phyloP scores from a whole-genome alignment of 2,113 vertebrate species.

The Sorex fumeus region DNA sequence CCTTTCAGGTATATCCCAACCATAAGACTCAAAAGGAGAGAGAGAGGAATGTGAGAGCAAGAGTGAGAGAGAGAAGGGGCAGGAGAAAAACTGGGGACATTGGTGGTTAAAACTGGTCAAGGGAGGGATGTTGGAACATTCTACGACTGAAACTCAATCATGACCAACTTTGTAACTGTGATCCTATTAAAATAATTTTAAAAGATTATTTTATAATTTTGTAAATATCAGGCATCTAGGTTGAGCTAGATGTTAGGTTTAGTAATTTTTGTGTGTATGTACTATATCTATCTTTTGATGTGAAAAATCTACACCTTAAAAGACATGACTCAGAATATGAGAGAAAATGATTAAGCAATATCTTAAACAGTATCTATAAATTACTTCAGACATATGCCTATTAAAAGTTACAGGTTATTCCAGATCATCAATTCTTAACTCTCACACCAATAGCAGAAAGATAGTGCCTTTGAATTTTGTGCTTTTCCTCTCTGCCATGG shows the following conservation, averaged over 20 bases:
- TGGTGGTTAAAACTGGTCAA: too few species aligned
- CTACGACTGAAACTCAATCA: too few species aligned
- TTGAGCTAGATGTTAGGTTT: background rate
- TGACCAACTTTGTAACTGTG: too few species aligned
- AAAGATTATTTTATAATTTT: background rate
- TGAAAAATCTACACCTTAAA: background rate
- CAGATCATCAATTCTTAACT: background rate
- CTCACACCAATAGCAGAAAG: background rate
- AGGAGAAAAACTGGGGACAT: too few species aligned
- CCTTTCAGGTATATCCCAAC: too few species aligned
- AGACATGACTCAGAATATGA: background rate
- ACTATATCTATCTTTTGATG: background rate
- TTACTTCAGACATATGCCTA: background rate
- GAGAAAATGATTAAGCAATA: background rate
- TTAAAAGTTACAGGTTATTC: background rate
- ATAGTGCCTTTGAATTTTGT: background rate
- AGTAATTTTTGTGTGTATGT: background rate
- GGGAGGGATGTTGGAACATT: too few species aligned
- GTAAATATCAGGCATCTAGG: background rate
- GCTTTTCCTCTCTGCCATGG: rapidly evolving
- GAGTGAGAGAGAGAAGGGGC: too few species aligned
- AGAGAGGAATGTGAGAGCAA: too few species aligned
- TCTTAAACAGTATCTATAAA: conserved; percentile 2
- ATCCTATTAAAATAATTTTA: too few species aligned
- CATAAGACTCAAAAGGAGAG: too few species aligned